These are phyloP conservation scores for Chymomyza fuscimana DNA, from an alignment of 2,888 invertebrate genomes.

Conservation along the genomic window DNA sequence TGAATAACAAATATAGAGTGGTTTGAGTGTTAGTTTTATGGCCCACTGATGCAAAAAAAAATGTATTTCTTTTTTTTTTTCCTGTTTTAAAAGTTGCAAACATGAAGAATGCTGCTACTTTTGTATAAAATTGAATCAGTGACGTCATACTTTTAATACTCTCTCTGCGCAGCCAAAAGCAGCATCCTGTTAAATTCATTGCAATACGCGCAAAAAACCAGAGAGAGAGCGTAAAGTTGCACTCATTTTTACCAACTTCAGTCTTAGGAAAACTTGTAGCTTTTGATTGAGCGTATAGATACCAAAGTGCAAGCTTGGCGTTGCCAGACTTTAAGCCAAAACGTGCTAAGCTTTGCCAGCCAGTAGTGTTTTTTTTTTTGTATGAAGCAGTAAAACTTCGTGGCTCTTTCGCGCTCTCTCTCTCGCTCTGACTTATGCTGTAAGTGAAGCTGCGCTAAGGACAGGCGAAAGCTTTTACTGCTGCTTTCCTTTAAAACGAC, in stretches of 20 bases:
- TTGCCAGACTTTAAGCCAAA: slow-evolving; percentile 52
- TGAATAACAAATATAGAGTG: too few species aligned
- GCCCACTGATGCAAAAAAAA: too few species aligned
- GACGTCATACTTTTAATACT: too few species aligned
- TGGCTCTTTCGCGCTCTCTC: not conserved
- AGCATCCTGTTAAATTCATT: too few species aligned
- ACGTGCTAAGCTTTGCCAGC: slow-evolving; percentile 19
- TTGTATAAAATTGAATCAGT: too few species aligned
- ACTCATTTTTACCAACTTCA: not conserved
- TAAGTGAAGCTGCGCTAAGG: slow-evolving; percentile 35
- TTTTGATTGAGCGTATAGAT: slow-evolving; percentile 59
- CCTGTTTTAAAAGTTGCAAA: too few species aligned
- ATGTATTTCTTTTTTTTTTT: too few species aligned
- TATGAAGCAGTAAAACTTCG: not conserved
- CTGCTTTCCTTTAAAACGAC: not conserved
- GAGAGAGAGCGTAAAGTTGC: not conserved
- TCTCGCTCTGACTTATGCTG: slow-evolving; percentile 20
- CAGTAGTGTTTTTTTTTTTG: not conserved
- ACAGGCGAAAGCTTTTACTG: slow-evolving; percentile 21
- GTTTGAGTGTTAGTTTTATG: too few species aligned
- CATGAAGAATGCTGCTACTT: too few species aligned
- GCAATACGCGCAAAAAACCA: too few species aligned
- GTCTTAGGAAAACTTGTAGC: slow-evolving; percentile 53
- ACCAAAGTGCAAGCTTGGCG: slow-evolving; percentile 39
- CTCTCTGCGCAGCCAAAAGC: too few species aligned